A percentile compares a stretch with the other conserved stretches of the same genome.
Evolutionary conservation across 2,888 invertebrate genomes (phyloP).

Genomic region (Catocala fraxini): DNA sequence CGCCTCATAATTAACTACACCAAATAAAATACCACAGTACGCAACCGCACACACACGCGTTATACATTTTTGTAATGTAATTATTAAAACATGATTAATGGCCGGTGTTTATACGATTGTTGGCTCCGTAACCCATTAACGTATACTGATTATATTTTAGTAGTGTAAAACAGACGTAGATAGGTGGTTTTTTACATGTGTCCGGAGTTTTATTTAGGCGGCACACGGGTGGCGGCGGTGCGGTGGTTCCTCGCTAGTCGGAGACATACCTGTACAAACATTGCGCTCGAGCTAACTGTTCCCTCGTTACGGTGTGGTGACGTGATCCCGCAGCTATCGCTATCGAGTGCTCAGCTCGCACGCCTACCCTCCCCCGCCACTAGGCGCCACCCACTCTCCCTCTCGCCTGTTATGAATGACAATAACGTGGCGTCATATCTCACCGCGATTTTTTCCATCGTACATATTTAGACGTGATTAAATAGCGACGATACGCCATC

Average conservation of each 20-base stretch:
- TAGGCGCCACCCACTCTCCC: conserved; percentile 50
- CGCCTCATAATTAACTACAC: conserved; percentile 17
- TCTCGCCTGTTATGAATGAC: conserved; percentile 82
- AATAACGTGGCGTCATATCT: conserved; percentile 82
- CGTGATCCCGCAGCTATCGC: conserved; percentile 73
- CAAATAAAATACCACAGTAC: conserved; percentile 20
- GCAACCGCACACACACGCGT: background rate
- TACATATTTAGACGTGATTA: conserved; percentile 85
- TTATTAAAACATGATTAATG: conserved; percentile 12
- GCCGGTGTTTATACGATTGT: conserved; percentile 2
- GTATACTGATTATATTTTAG: background rate
- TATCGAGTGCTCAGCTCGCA: conserved; percentile 64
- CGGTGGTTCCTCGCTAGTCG: conserved; percentile 34
- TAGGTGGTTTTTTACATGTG: background rate
- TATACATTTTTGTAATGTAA: conserved; percentile 12
- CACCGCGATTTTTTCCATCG: conserved; percentile 78
- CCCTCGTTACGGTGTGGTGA: conserved; percentile 68
- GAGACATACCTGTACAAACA: conserved; percentile 55
- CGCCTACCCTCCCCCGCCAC: conserved; percentile 46
- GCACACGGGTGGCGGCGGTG: conserved; percentile 2
- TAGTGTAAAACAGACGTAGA: background rate
- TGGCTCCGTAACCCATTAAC: conserved; percentile 5
- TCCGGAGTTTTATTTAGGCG: conserved; percentile 43
- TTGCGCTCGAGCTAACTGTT: conserved; percentile 63
- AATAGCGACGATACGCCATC: conserved; percentile 75